phyloP scores from a whole-genome alignment of 2,113 vertebrate species.

The Edolisoma coerulescens region DNA sequence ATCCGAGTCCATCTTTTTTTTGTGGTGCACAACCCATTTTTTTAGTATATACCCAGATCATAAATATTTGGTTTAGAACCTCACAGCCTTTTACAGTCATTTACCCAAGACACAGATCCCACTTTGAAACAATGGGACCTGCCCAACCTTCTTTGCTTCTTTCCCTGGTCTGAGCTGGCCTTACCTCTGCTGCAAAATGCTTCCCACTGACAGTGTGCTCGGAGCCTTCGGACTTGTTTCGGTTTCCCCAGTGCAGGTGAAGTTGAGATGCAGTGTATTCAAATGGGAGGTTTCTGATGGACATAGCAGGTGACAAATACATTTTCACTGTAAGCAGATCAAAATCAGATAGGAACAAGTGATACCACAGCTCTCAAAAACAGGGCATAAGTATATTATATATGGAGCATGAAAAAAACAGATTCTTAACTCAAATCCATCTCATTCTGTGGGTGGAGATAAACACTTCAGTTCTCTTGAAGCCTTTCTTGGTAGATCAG shows the following conservation, averaged over 20 bases:
- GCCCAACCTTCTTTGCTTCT: background rate
- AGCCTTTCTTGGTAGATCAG: background rate
- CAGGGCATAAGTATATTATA: background rate
- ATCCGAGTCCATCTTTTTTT: background rate
- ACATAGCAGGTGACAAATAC: slow-evolving; percentile 79
- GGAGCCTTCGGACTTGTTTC: slow-evolving; percentile 75
- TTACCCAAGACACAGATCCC: background rate
- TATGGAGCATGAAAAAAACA: background rate
- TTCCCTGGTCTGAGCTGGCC: background rate
- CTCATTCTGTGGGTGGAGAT: background rate
- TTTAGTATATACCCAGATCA: background rate
- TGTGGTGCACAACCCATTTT: too few species aligned
- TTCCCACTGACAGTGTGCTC: slow-evolving; percentile 85
- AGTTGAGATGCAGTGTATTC: slow-evolving; percentile 86
- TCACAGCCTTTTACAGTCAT: background rate
- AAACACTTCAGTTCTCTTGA: background rate
- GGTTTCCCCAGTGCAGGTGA: slow-evolving; percentile 93
- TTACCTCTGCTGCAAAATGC: slow-evolving; percentile 91
- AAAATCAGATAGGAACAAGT: background rate
- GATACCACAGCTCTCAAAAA: background rate
- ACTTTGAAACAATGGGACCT: background rate
- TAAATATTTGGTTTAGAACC: background rate
- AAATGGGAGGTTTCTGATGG: slow-evolving; percentile 77
- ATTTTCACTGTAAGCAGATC: slow-evolving; percentile 79
- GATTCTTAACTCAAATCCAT: background rate